phyloP scores from a whole-genome alignment of 2,888 invertebrate species.

The Alsophila aescularia region DNA sequence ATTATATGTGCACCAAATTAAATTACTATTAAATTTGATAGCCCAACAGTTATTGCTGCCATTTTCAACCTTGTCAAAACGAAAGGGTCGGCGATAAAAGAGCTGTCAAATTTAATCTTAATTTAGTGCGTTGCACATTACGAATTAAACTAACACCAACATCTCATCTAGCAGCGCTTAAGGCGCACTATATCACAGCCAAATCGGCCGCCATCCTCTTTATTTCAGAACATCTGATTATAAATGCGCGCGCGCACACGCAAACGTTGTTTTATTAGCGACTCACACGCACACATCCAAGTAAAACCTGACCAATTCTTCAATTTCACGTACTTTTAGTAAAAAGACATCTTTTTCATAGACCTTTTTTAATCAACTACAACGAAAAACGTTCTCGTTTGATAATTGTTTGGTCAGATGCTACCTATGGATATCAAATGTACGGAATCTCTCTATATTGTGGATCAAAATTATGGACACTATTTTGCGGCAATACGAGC shows the following conservation, averaged over 20 bases:
- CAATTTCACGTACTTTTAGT: not conserved
- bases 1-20: too few species aligned
- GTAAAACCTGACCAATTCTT: constrained; percentile 4
- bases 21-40: too few species aligned
- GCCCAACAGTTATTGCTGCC: too few species aligned
- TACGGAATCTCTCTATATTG: not conserved
- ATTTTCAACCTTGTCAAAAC: too few species aligned
- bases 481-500: not conserved
- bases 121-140: too few species aligned
- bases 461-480: not conserved
- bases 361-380: too few species aligned
- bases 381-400: too few species aligned
- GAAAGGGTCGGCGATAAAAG: too few species aligned
- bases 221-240: constrained; percentile 7
- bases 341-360: not conserved
- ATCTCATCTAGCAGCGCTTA: constrained; percentile 44
- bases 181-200: constrained; percentile 70
- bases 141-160: too few species aligned
- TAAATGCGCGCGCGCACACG: not conserved
- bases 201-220: constrained; percentile 62
- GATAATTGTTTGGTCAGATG: too few species aligned
- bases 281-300: not conserved
- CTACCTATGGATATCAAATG: too few species aligned
- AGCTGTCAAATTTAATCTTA: too few species aligned
- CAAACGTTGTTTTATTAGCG: not conserved